Base-by-base conservation (phyloP, 2,797 vertebrate species). In the Calcarius lapponicus region DNA sequence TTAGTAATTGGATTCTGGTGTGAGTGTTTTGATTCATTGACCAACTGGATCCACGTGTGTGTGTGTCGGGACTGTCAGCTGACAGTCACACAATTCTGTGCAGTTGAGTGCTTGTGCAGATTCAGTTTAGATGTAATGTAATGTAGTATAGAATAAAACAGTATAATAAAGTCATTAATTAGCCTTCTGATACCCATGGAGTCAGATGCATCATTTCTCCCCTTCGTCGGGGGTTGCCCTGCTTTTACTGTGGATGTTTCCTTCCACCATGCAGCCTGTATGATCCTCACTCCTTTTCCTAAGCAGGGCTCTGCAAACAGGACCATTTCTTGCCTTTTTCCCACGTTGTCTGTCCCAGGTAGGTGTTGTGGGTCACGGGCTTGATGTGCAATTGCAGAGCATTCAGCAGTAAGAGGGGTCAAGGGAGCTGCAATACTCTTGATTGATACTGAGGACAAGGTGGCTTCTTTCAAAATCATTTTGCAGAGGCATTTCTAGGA, bases 281-380 rank as follows among this genome's bases (percentile, higher is more conserved):
- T 64, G 57, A 32, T 65, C 22, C 24, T 72, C 38, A 25, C 48
- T 4, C 50, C 15, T 72, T 70, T 75, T 69, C 14, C 43, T 13
- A 8, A 71, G 45, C 28, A 62, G 51, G 17, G 22, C 50, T 71
- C 42, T 57, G 56, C 47, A 69, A 76, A 25, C 20, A 50, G 62
- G 28, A 53, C 34, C 2, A 0, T 53, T 84, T 80, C 17, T 76
- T 90, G 36, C 40, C 11, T 73, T 84, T 83, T 65, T 20, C 8
- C 34, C 60, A 18, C 0, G 0, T 14, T 80, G 21, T 66, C 42
- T 80, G 22, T 45, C 48, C 64, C 2, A 0, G 24, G 36, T 42
- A 45, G 57, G 22, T 40, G 4, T 82, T 82, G 7, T 4, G 20
- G 80, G 42, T 80, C 38, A 8, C 1, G 13, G 43, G 5, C 70